Percentiles rank a stretch among this genome's conserved stretches.
Evolutionary conservation across 2,113 vertebrate species (phyloP).

Genomic region (Chionomys nivalis): DNA sequence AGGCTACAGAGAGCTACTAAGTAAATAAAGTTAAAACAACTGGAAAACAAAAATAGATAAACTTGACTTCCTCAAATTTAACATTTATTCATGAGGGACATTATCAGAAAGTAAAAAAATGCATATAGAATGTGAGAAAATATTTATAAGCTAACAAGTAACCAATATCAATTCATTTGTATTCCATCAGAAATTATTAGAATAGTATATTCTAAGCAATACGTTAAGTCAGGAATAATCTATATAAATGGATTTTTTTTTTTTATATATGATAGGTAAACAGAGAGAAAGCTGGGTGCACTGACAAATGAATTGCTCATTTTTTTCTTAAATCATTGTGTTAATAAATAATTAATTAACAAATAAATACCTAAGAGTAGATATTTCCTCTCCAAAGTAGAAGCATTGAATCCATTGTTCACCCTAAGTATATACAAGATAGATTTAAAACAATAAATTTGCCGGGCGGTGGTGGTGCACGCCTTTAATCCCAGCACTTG

Average conservation of each 20-base stretch:
- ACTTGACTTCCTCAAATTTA: slow-evolving; percentile 11
- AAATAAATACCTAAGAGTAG: background rate
- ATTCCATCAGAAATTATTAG: background rate
- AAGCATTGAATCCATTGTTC: no score
- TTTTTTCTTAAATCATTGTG: background rate
- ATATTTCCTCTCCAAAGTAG: no score
- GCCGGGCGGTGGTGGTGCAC: no score
- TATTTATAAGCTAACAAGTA: background rate
- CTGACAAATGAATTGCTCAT: background rate
- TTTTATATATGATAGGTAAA: background rate
- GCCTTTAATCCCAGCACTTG: no score
- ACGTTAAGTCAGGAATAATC: background rate
- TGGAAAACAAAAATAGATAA: background rate
- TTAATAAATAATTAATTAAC: background rate
- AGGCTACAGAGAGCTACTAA: background rate
- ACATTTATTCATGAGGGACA: background rate
- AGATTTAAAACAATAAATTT: no score
- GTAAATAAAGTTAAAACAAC: background rate
- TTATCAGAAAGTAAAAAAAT: background rate
- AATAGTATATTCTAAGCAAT: background rate
- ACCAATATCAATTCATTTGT: background rate
- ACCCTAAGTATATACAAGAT: no score
- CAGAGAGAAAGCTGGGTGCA: background rate
- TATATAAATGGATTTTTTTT: background rate
- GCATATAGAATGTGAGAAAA: background rate